Evolutionary conservation across 2,113 vertebrate species (phyloP).

Genomic region (Chamaea fasciata): DNA sequence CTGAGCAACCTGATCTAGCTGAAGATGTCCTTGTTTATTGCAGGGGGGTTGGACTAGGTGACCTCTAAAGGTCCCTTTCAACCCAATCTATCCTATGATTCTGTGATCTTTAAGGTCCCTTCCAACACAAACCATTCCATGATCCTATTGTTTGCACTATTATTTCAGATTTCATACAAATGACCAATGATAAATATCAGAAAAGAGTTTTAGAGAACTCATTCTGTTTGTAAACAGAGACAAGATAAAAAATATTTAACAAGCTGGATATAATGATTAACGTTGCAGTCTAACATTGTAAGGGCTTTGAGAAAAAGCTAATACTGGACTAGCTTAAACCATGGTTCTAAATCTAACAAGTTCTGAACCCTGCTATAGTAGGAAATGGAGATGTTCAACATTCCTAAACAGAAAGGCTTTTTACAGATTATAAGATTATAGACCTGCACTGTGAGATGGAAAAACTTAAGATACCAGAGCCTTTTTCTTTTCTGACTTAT

Average conservation of each 20-base stretch:
- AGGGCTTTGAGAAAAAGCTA: background rate
- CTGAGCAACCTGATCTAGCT: background rate
- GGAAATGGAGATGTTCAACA: background rate
- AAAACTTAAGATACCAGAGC: background rate
- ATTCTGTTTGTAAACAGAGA: constrained; percentile 52
- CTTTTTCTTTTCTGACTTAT: background rate
- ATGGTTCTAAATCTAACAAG: background rate
- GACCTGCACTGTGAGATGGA: background rate
- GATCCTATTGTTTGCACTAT: background rate
- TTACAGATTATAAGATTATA: background rate
- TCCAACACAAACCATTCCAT: background rate
- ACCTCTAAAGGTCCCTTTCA: background rate
- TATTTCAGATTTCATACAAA: constrained; percentile 18
- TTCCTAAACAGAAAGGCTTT: background rate
- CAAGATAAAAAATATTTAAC: constrained; percentile 55
- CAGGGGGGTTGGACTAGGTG: background rate
- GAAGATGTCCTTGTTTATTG: background rate
- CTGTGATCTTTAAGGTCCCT: background rate
- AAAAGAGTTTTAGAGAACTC: constrained; percentile 1
- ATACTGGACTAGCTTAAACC: background rate
- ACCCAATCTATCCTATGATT: background rate
- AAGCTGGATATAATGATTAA: constrained; percentile 44
- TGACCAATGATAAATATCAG: background rate
- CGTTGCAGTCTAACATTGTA: background rate
- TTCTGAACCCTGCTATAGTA: background rate